Evolutionary conservation across 2,113 vertebrate species (phyloP).

Genomic region (Anoplopoma fimbria): DNA sequence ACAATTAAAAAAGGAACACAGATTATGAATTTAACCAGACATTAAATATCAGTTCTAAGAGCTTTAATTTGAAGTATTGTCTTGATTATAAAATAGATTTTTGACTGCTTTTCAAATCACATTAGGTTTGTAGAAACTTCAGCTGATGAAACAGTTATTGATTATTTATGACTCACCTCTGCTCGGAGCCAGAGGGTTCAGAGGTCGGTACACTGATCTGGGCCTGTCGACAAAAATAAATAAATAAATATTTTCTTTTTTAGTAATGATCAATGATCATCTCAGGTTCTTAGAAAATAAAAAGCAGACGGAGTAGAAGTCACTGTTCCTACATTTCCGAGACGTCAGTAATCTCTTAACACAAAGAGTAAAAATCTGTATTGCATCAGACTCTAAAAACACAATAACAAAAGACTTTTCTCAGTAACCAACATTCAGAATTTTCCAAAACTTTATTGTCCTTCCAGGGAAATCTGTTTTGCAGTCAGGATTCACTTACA

Average conservation of each 20-base stretch:
- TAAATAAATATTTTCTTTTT: neutral
- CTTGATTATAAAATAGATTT: too few relatives aligned
- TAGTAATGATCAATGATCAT: neutral
- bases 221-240: slow-evolving; percentile 84
- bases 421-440: too few relatives aligned
- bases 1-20: too few relatives aligned
- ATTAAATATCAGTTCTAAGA: too few relatives aligned
- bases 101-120: neutral
- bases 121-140: neutral
- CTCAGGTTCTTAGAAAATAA: neutral
- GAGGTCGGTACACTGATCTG: slow-evolving; percentile 95
- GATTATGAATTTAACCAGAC: too few relatives aligned
- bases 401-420: too few relatives aligned
- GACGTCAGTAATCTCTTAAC: neutral
- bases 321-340: neutral
- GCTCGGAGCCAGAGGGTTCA: slow-evolving; percentile 92
- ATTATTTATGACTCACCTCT: slow-evolving; percentile 82
- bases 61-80: too few relatives aligned
- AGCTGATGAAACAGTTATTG: neutral
- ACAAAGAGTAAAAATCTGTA: too few relatives aligned
- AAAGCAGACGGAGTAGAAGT: neutral
- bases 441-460: neutral
- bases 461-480: too few relatives aligned
- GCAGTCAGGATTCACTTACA: too few relatives aligned
- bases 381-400: too few relatives aligned